Evolutionary conservation across 2,797 vertebrate genomes (phyloP), one percentile per base, ranked within the genome.

Genomic region (Thalassophryne amazonica): DNA sequence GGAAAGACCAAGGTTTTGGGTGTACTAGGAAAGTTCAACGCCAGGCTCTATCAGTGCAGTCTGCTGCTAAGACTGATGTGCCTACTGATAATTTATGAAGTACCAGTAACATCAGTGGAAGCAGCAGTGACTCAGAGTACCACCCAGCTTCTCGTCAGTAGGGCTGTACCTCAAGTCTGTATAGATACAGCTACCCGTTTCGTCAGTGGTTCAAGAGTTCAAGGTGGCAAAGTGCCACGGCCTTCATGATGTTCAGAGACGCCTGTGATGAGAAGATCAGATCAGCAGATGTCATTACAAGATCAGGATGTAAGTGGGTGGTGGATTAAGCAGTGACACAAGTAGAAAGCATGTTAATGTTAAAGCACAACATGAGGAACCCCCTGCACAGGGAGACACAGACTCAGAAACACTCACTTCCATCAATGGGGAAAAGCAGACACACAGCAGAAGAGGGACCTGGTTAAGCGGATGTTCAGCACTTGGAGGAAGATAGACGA

Each of bases 201-300:
- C 23, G 15, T 25, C 21, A 11, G 11, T 60, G 4, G 27, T 60
- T 2, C 40, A 60, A 20, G 24, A 46, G 40, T 38, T 60, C 7
- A 60, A 38, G 23, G 33, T 60, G 12, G 33, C 39, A 10, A 52
- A 46, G 20, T 60, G 39, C 27, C 52, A 36, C n/a, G 8, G 14
- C 28, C 3, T 4, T n/a, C 1, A 11, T 50, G 12, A 45, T 21
- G 10, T 31, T 36, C 3, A 50, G 42, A n/a, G 33, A 56, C 12
- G 64, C 32, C 20, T 27, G 18, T 1, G 33, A 70, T 9, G 12
- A 56, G 15, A 6, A 6, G 2, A 11, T 36, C 16, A 38, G 33
- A 8, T 7, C 6, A 3, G 35, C 35, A 28, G 25, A 29, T 0
- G 7, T 59, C 8, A 21, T 1, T 1, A 55, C 23, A 60, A 56